Evolutionary conservation across 2,888 invertebrate genomes (phyloP).

Genomic region (Leistus spinibarbis): DNA sequence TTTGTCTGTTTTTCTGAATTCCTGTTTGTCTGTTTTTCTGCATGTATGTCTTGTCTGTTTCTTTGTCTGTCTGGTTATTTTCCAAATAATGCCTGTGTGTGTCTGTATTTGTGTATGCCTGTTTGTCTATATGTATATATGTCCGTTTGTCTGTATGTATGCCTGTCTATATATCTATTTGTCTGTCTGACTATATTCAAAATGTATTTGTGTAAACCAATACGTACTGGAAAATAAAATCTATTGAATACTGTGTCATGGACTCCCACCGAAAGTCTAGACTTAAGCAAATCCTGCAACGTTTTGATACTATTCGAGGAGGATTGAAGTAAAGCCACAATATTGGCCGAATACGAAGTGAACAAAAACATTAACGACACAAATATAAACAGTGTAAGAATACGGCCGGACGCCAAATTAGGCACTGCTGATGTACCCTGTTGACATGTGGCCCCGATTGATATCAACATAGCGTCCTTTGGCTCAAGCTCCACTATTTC

Average conservation of each 20-base stretch:
- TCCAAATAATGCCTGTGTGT: no score
- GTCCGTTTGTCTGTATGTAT: no score
- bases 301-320: constrained; percentile 71
- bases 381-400: constrained; percentile 68
- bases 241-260: constrained; percentile 73
- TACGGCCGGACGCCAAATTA: constrained; percentile 56
- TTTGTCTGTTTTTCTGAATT: no score
- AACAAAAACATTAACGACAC: constrained; percentile 72
- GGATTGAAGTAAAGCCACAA: constrained; percentile 75
- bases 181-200: no score
- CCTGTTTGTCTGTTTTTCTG: no score
- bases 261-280: constrained; percentile 69
- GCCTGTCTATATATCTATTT: no score
- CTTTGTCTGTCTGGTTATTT: no score
- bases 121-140: no score
- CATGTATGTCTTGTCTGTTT: no score
- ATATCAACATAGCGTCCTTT: constrained; percentile 61
- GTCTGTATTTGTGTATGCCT: no score
- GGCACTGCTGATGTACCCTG: constrained; percentile 65
- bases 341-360: constrained; percentile 77
- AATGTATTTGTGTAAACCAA: no score
- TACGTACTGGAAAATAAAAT: constrained; percentile 69
- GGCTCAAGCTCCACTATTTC: constrained; percentile 24
- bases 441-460: constrained; percentile 65
- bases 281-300: constrained; percentile 67